These are phyloP conservation scores for Hoplostethus mediterraneus DNA, from an alignment of 2,797 vertebrate species.

Conservation along the genomic window DNA sequence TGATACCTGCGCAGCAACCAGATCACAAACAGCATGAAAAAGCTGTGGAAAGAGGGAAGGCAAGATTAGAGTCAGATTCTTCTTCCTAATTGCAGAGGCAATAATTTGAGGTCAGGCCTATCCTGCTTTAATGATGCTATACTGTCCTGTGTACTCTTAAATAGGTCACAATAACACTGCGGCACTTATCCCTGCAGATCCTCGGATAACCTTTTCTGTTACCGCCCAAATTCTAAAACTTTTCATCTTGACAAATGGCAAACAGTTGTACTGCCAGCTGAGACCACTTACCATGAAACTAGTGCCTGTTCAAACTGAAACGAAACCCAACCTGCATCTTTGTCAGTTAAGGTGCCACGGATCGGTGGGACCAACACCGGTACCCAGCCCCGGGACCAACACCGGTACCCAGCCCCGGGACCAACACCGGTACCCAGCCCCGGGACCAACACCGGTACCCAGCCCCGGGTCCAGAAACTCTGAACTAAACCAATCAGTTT, in stretches of 20 bases:
- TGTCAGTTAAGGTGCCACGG: slow-evolving; percentile 4
- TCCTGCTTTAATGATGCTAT: slow-evolving; percentile 8
- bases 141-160: neutral
- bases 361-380: no score
- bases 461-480: no score
- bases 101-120: slow-evolving; percentile 20
- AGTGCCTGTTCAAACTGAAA: slow-evolving; percentile 25
- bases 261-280: no score
- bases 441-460: no score
- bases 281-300: slow-evolving; percentile 11
- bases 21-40: slow-evolving; percentile 90
- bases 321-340: slow-evolving; percentile 9
- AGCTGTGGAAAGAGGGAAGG: slow-evolving; percentile 64
- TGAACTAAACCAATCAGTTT: no score
- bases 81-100: slow-evolving; percentile 17
- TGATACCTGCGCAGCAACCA: slow-evolving; percentile 90
- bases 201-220: slow-evolving; percentile 7
- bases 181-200: slow-evolving; percentile 19
- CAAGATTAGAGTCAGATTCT: slow-evolving; percentile 7
- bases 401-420: no score
- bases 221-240: slow-evolving; percentile 16
- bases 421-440: no score
- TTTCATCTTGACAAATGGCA: no score
- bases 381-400: no score
- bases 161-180: slow-evolving; percentile 18